Evolutionary conservation across 2,888 invertebrate species (phyloP), one percentile per base, ranked within the genome.

Genomic region (Dermolepida albohirtum): DNA sequence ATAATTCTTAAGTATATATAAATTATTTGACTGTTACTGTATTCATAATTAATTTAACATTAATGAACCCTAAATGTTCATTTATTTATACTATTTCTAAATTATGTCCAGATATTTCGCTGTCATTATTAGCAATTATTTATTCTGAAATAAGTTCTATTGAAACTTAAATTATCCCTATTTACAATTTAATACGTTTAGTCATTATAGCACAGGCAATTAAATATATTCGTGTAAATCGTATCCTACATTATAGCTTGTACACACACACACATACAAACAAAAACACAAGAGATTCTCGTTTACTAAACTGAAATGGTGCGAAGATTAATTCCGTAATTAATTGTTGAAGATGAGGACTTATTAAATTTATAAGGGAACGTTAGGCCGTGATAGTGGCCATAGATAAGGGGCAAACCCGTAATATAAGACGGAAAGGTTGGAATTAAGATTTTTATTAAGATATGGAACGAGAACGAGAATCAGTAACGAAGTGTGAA

Each of bases 401-500:
- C 65, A 52, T 65, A 29, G 52, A 52, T 39, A 43, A 65, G 65
- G 29, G 14, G 34, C 41, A 10, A n/a, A 49, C 22, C 41, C 39
- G 51, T 52, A 52, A 52, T 52, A 40, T 51, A 52, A 64, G 51
- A 43, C 41, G 41, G 51, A 64, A 64, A 52, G 43, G 64, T 43
- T 40, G 64, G 52, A 50, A 57, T 54, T 57, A 54, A 55, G 68
- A 68, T 68, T 68, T 68, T 68, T 68, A 68, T 68, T 68, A 68
- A 68, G 68, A 68, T 68, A 68, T 41, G 47, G 41, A 17, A 22
- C 41, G 22, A 43, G 62, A 44, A 52, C 57, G 59, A 55, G 41
- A 54, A 55, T 62, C 62, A 50, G 43, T 68, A 64, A 68, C 64
- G 68, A 68, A 68, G 68, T 68, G 68, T 57, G 68, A 68, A 64